phyloP scores from a whole-genome alignment of 92 coral and sea anemone genomes.

The Plumapathes pennacea region DNA sequence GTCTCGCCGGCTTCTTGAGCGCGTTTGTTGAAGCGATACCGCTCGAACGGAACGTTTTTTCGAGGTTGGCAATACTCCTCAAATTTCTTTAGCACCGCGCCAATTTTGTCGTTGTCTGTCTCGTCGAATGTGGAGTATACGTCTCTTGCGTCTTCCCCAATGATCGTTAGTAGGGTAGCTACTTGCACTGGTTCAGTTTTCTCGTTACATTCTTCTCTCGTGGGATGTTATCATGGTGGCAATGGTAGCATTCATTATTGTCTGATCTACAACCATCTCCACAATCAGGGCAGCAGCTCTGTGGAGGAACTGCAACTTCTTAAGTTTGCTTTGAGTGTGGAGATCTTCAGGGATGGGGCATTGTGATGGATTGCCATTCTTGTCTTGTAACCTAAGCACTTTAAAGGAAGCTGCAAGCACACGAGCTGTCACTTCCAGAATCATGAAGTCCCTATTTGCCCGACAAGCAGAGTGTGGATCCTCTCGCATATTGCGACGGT shows the following conservation, averaged over 20 bases:
- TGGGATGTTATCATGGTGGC: constrained; percentile 15
- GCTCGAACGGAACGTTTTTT: constrained; percentile 2
- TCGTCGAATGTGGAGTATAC: background rate
- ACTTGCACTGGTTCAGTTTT: background rate
- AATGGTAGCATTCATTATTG: constrained; percentile 13
- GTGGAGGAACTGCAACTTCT: constrained; percentile 14
- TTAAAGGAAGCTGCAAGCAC: constrained; percentile 28
- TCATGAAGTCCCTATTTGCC: constrained; percentile 35
- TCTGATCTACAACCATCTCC: constrained; percentile 16
- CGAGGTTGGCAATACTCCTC: constrained; percentile 3
- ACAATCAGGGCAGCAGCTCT: constrained; percentile 34
- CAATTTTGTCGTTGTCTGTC: constrained; percentile 6
- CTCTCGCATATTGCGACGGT: constrained; percentile 36
- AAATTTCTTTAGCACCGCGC: constrained; percentile 2
- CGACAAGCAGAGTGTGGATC: constrained; percentile 45
- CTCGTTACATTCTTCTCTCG: background rate
- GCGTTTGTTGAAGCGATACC: constrained; percentile 22
- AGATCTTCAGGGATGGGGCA: constrained; percentile 28
- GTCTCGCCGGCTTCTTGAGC: constrained; percentile 17
- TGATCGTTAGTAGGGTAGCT: background rate
- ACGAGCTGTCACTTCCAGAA: constrained; percentile 24
- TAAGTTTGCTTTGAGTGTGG: background rate
- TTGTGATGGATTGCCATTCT: constrained; percentile 1
- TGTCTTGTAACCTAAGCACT: constrained; percentile 27
- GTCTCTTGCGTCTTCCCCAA: background rate